These are phyloP conservation scores for Drosophila paucipuncta DNA, from an alignment of 2,888 invertebrate species.

Conservation along the genomic window DNA sequence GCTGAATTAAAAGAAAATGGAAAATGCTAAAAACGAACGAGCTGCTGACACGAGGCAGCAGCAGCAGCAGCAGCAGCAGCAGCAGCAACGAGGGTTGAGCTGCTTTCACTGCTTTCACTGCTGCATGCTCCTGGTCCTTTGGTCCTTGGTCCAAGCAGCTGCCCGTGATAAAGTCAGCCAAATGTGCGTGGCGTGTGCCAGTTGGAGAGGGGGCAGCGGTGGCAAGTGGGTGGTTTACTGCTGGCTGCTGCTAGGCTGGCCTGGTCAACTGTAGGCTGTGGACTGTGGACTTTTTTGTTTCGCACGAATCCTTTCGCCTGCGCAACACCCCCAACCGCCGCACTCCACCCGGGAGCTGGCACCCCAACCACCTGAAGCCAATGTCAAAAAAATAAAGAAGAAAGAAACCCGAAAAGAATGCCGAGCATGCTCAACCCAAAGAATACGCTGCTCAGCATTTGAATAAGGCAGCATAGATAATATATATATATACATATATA, in stretches of 20 bases:
- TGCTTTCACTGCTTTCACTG: slow-evolving; percentile 23
- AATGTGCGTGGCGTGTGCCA: slow-evolving; percentile 71
- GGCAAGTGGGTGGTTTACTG: slow-evolving; percentile 7
- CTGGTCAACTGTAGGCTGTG: slow-evolving; percentile 64
- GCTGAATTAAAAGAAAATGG: slow-evolving; percentile 81
- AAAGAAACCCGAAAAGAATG: background rate
- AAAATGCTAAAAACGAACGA: slow-evolving; percentile 78
- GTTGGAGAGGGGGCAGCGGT: slow-evolving; percentile 11
- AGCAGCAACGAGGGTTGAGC: slow-evolving; percentile 39
- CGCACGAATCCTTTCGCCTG: slow-evolving; percentile 76
- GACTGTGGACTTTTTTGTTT: slow-evolving; percentile 57
- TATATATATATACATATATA: background rate
- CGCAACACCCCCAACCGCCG: background rate
- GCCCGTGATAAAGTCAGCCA: slow-evolving; percentile 75
- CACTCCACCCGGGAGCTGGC: background rate
- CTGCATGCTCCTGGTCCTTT: background rate
- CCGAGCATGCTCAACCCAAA: background rate
- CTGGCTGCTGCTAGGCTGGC: slow-evolving; percentile 4
- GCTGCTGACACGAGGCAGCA: slow-evolving; percentile 52
- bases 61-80: slow-evolving; percentile 3
- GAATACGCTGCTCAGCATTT: background rate
- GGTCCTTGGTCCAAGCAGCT: slow-evolving; percentile 33
- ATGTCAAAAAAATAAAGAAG: slow-evolving; percentile 9
- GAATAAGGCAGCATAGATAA: background rate
- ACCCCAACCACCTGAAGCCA: slow-evolving; percentile 42